These are phyloP conservation scores for Vandiemenella viatica DNA, from an alignment of 2,888 invertebrate species.

Conservation along the genomic window DNA sequence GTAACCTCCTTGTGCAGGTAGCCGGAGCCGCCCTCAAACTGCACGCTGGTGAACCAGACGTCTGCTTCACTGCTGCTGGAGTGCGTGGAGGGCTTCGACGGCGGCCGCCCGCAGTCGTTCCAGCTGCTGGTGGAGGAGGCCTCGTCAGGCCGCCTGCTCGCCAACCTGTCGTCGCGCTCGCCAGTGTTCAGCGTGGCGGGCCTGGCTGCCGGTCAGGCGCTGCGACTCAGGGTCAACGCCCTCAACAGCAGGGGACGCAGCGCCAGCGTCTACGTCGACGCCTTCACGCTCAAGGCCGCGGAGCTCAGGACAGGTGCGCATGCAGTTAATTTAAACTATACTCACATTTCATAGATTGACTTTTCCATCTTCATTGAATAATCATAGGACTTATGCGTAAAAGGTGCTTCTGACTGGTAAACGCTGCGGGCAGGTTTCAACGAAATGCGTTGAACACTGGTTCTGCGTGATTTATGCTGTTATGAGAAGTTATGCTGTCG, in stretches of 20 bases:
- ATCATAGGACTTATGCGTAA: too few species aligned
- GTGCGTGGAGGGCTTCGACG: conserved; percentile 58
- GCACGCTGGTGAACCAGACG: conserved; percentile 61
- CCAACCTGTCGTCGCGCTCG: conserved; percentile 52
- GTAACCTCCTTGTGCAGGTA: too few species aligned
- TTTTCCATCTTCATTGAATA: too few species aligned
- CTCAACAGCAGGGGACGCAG: conserved; percentile 71
- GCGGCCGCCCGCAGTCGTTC: conserved; percentile 59
- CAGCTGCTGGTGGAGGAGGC: conserved; percentile 58
- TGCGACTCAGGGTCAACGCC: conserved; percentile 66
- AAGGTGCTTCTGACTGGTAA: too few species aligned
- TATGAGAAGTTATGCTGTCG: too few species aligned
- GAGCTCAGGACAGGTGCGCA: conserved; percentile 64
- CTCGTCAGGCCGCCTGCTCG: conserved; percentile 42
- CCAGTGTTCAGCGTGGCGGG: conserved; percentile 63
- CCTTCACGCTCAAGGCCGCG: conserved; percentile 56
- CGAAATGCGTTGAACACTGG: too few species aligned
- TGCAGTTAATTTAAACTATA: too few species aligned
- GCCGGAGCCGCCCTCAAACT: conserved; percentile 64
- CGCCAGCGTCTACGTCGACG: conserved; percentile 51
- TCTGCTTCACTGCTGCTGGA: conserved; percentile 58
- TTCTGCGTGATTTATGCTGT: too few species aligned
- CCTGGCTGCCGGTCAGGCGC: conserved; percentile 59
- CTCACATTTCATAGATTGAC: too few species aligned
- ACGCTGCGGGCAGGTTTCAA: too few species aligned